These are phyloP conservation scores for Lophotriccus pileatus DNA, from an alignment of 2,797 vertebrate genomes.

Conservation along the genomic window DNA sequence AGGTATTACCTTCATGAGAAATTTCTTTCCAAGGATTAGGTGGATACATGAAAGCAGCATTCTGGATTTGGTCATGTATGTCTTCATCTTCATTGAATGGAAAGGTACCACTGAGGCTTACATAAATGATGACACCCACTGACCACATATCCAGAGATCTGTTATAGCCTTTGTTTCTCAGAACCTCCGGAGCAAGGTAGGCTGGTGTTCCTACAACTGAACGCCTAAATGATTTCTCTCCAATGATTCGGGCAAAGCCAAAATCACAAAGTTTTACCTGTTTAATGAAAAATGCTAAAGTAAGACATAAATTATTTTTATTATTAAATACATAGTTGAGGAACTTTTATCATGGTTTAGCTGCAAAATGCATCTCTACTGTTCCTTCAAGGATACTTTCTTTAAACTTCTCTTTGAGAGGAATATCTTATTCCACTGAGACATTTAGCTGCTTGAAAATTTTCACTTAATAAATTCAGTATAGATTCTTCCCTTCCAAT, in stretches of 20 bases:
- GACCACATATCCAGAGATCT: conserved; percentile 99
- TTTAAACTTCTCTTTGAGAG: not conserved
- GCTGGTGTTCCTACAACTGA: conserved; percentile 96
- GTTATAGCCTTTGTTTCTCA: conserved; percentile 96
- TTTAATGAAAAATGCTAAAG: conserved; percentile 5
- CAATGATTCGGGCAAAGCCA: conserved; percentile 95
- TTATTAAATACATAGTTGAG: not conserved
- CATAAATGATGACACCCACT: conserved; percentile 95
- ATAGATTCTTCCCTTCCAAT: not conserved
- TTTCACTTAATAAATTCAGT: not conserved
- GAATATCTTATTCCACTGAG: not conserved
- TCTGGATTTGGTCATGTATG: conserved; percentile 97
- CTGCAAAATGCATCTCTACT: not conserved
- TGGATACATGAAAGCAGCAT: conserved; percentile 98
- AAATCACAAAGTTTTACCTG: conserved; percentile 98
- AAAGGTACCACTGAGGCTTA: conserved; percentile 95
- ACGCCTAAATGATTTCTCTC: conserved; percentile 94
- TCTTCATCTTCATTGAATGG: conserved; percentile 98
- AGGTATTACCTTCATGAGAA: conserved; percentile 85
- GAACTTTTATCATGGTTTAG: not conserved
- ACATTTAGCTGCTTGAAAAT: not conserved
- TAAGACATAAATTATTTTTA: not conserved
- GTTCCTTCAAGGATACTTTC: not conserved
- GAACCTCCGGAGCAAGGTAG: conserved; percentile 93
- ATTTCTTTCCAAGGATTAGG: conserved; percentile 96